Conservation (phyloP, 2,888 invertebrate species). For the Monopis laevigella region DNA sequence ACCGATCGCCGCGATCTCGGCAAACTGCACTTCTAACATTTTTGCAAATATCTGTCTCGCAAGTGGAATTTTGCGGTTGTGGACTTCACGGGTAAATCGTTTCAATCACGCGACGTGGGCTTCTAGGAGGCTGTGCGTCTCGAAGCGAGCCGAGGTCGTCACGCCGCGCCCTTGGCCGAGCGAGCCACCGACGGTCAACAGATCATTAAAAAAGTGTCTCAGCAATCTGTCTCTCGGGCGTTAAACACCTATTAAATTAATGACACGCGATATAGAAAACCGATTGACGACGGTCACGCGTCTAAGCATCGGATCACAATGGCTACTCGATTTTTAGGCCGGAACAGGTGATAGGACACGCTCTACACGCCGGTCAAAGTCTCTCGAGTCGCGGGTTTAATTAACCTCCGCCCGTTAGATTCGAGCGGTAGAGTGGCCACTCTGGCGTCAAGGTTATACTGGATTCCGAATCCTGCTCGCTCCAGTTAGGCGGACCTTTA, state of each 20-base stretch:
- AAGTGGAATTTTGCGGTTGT: too few relatives aligned
- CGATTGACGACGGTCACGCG: not conserved
- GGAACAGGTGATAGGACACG: not conserved
- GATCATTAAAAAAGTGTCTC: slow-evolving; percentile 26
- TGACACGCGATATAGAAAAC: not conserved
- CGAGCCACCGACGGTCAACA: slow-evolving; percentile 38
- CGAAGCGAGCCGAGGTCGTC: slow-evolving; percentile 37
- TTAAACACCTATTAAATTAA: not conserved
- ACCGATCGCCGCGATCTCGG: not conserved
- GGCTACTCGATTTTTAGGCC: not conserved
- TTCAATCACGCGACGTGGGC: not conserved
- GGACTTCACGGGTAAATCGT: not conserved
- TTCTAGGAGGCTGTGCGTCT: slow-evolving; percentile 7
- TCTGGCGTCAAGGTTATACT: slow-evolving; percentile 60
- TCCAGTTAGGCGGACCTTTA: slow-evolving; percentile 60
- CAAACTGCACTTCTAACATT: slow-evolving; percentile 2
- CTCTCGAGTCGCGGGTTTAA: slow-evolving; percentile 27
- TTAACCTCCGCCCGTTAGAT: slow-evolving; percentile 43
- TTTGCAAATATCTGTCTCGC: not conserved
- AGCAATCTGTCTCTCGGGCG: slow-evolving; percentile 10
- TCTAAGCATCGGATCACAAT: not conserved
- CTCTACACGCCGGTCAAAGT: slow-evolving; percentile 1
- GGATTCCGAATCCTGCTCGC: slow-evolving; percentile 58
- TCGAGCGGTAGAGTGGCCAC: slow-evolving; percentile 62
- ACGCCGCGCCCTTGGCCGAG: slow-evolving; percentile 44